Conservation (phyloP, 2,888 invertebrate species). For the Ellobium chinense region DNA sequence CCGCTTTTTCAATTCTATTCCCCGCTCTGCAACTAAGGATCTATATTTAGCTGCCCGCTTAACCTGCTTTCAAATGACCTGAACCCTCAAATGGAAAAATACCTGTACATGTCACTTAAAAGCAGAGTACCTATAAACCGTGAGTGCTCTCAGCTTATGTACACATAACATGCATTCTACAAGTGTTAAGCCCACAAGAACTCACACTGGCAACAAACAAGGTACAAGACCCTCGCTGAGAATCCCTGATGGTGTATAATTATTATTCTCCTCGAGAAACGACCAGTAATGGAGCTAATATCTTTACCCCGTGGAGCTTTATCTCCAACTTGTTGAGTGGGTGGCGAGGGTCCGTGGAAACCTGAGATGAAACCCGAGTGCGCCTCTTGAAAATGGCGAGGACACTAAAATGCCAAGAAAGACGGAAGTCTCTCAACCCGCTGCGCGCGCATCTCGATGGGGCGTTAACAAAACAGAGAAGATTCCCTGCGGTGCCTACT, state of each 20-base stretch:
- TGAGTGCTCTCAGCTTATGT: too few relatives aligned
- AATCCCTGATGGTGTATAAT: not conserved
- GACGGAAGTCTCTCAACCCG: not conserved
- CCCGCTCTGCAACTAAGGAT: too few relatives aligned
- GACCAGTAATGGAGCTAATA: not conserved
- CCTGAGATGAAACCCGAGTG: not conserved
- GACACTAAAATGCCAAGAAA: not conserved
- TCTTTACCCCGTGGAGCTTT: not conserved
- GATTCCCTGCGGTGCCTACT: not conserved
- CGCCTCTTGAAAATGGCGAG: not conserved
- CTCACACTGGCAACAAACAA: not conserved
- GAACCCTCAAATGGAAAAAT: too few relatives aligned
- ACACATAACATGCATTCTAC: not conserved
- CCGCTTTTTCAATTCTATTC: too few relatives aligned
- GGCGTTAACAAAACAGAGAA: slow-evolving; percentile 11
- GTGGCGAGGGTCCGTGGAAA: not conserved
- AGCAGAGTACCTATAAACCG: too few relatives aligned
- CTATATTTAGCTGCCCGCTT: too few relatives aligned
- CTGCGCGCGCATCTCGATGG: not conserved
- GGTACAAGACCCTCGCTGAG: not conserved
- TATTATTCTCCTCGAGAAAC: not conserved
- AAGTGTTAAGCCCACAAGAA: not conserved
- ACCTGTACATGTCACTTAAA: too few relatives aligned
- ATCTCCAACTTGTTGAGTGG: not conserved
- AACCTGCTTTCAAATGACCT: too few relatives aligned